A percentile compares a stretch with the other conserved stretches of the same genome.
Evolutionary conservation across 2,797 vertebrate species (phyloP).

Genomic region (Lithobates pipiens): DNA sequence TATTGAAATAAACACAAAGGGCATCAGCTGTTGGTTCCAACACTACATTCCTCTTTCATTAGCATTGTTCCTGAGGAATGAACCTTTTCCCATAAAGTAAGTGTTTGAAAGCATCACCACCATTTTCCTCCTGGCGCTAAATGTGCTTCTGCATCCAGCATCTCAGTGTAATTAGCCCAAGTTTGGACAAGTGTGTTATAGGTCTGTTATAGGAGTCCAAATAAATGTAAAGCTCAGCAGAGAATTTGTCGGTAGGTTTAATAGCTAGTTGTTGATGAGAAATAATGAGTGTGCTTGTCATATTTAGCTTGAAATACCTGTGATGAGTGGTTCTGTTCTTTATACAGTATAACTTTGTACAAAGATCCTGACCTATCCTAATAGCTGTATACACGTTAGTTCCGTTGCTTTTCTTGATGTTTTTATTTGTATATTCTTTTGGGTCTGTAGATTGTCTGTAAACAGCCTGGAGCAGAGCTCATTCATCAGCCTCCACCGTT

Average conservation of each 20-base stretch:
- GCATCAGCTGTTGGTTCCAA: not conserved
- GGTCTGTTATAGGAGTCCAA: not conserved
- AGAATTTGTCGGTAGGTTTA: not conserved
- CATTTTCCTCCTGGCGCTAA: not conserved
- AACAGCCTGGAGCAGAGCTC: conserved; percentile 11
- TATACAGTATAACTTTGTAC: not conserved
- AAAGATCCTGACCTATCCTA: not conserved
- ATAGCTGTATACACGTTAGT: not conserved
- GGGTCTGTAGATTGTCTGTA: conserved; percentile 32
- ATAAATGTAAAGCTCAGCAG: not conserved
- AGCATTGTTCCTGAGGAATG: not conserved
- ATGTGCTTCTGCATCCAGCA: not conserved
- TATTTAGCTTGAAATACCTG: not conserved
- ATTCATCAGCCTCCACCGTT: conserved; percentile 40
- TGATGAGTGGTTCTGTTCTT: not conserved
- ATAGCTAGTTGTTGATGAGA: not conserved
- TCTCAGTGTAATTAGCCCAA: not conserved
- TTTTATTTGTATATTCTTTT: conserved; percentile 47
- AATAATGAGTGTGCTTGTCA: not conserved
- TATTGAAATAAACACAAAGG: too few species aligned
- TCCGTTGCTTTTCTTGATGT: conserved; percentile 30
- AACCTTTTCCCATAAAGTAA: not conserved
- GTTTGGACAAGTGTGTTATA: not conserved
- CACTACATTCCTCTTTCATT: not conserved
- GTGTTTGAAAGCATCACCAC: not conserved